phyloP scores from a whole-genome alignment of 2,113 vertebrate genomes.

The Tenebrosternarchus preto region DNA sequence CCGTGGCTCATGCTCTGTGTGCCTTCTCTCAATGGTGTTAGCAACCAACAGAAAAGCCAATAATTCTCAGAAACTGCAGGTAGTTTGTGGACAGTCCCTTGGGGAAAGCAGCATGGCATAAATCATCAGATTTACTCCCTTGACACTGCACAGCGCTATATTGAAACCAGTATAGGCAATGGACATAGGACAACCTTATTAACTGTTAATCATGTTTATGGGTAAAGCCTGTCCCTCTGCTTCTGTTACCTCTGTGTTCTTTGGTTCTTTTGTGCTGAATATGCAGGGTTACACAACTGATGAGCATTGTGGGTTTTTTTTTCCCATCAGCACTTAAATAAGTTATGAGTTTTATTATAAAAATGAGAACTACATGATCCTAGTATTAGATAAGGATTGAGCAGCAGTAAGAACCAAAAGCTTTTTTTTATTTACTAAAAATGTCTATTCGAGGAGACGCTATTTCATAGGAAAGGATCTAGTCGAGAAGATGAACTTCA shows the following conservation, averaged over 20 bases:
- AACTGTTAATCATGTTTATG: slow-evolving; percentile 32
- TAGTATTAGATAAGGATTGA: no score
- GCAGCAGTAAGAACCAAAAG: no score
- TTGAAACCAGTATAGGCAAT: slow-evolving; percentile 22
- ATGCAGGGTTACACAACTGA: background rate
- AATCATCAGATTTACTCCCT: slow-evolving; percentile 61
- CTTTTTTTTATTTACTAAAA: no score
- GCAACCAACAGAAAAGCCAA: background rate
- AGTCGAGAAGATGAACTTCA: no score
- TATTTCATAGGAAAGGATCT: background rate
- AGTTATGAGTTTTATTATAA: background rate
- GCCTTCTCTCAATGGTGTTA: background rate
- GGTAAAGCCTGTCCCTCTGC: slow-evolving; percentile 12
- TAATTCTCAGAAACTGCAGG: background rate
- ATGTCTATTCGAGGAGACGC: background rate
- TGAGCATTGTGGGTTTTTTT: background rate
- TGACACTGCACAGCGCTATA: background rate
- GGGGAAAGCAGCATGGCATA: slow-evolving; percentile 39
- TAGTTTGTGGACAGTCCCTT: slow-evolving; percentile 42
- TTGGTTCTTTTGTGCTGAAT: background rate
- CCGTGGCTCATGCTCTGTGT: no score
- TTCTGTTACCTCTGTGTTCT: slow-evolving; percentile 44
- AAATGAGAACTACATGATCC: background rate
- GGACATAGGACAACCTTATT: slow-evolving; percentile 33
- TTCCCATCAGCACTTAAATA: background rate